Evolutionary conservation across 2,888 invertebrate genomes (phyloP).

Genomic region (Parapristionchus giblindavisi): DNA sequence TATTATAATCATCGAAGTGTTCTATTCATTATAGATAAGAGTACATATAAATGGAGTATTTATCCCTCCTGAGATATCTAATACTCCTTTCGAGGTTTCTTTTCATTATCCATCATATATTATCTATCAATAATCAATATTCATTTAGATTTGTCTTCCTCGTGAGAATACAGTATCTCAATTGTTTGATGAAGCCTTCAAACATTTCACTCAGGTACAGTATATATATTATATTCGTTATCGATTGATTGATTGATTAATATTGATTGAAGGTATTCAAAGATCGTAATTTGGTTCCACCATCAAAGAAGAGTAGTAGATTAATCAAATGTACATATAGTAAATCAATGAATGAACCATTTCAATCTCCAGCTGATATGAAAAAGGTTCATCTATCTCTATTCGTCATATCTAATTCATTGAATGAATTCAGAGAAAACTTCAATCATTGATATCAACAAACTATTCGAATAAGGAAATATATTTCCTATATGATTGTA

Average conservation of each 20-base stretch:
- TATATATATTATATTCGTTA: background rate
- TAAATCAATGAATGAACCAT: conserved; percentile 27
- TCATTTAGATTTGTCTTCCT: background rate
- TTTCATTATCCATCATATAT: background rate
- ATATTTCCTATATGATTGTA: conserved; percentile 30
- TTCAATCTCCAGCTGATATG: conserved; percentile 38
- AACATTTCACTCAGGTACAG: background rate
- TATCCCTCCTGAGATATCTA: background rate
- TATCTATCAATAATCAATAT: background rate
- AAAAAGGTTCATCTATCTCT: conserved; percentile 37
- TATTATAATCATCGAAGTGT: background rate
- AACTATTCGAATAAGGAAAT: no score
- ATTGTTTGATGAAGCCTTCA: background rate
- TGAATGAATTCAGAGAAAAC: background rate
- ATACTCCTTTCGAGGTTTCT: background rate
- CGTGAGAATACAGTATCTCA: conserved; percentile 24
- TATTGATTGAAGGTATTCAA: background rate
- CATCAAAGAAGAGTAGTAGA: conserved; percentile 21
- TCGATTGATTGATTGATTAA: no score
- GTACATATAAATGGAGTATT: conserved; percentile 1
- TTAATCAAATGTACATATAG: conserved; percentile 19
- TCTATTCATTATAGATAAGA: background rate
- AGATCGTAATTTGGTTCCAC: background rate
- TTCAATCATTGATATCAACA: no score
- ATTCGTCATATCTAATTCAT: background rate